Evolutionary conservation across 1,140 invertebrate species (phyloP), one percentile per base, ranked within the genome.

Genomic region (Drosophila aff.): DNA sequence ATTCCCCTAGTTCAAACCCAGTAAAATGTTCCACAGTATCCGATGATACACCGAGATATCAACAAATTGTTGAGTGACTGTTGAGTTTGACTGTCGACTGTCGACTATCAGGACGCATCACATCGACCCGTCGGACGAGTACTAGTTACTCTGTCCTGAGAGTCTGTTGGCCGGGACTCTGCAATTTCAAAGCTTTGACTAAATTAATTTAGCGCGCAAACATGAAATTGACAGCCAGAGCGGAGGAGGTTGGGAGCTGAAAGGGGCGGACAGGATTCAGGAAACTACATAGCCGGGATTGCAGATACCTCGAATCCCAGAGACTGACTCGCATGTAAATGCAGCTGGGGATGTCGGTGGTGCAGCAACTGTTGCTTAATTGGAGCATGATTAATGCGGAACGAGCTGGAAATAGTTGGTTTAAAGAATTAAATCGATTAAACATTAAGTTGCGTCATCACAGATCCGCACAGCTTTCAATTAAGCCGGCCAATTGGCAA

Each of bases 151-250:
- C 26, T 53, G 53, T 60, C 69, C 69, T 81, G 68, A 66, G 55
- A 72, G 64, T 73, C 55, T 73, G 67, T 73, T 61, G 49, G 67
- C 28, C 59, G 21, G 53, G 53, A 8, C 23, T 31, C 46, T 75
- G 53, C 63, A 71, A 66, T 63, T 87, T 62, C 80, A 79, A 81
- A 79, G 85, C 81, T 76, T 74, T 76, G 71, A 82, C 85, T 90
- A 89, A 89, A 89, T 89, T 89, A 90, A 89, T 89, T 89, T 85
- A 82, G 75, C 85, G 81, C 86, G 71, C 79, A 85, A 90, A 90
- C 82, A 85, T 73, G 75, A 81, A 89, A 90, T 90, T 81, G 84
- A 76, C 73, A 80, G 55, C 31, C 21, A 36, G 47, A 47, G 61
- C 11, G n/a, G 26, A 31, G 63, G 28, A 31, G 43, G 49, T 4